Percentiles rank a stretch among this genome's conserved stretches.
Conservation (phyloP, 2,888 invertebrate genomes). For the Lamellibrachia columna region DNA sequence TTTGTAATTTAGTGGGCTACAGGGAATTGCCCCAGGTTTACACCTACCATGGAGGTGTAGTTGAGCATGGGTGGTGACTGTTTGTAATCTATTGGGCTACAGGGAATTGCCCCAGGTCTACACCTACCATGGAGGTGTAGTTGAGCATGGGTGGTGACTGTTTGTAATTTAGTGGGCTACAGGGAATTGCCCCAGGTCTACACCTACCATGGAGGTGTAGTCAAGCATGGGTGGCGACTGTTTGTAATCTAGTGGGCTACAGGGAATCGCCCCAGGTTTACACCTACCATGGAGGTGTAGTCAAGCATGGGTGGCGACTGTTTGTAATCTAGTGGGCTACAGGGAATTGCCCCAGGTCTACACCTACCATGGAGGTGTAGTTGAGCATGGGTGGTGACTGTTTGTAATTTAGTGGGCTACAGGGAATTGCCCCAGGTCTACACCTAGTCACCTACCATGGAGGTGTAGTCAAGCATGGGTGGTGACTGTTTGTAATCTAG, state of each 20-base stretch:
- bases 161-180: too few species aligned
- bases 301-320: conserved; percentile 52
- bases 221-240: conserved; percentile 51
- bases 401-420: conserved; percentile 59
- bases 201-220: conserved; percentile 61
- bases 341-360: too few species aligned
- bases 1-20: too few species aligned
- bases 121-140: conserved; percentile 61
- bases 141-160: conserved; percentile 52
- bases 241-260: conserved; percentile 59
- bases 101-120: too few species aligned
- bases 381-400: conserved; percentile 51
- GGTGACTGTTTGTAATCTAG: conserved; percentile 52
- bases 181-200: too few species aligned
- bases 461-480: conserved; percentile 56
- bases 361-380: conserved; percentile 61
- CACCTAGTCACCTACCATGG: conserved; percentile 61
- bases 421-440: too few species aligned
- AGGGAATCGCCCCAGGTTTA: too few species aligned
- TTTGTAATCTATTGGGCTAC: conserved; percentile 59
- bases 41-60: conserved; percentile 61
- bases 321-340: too few species aligned
- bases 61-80: conserved; percentile 51
- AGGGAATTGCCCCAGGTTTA: too few species aligned
- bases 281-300: conserved; percentile 61